Conservation (phyloP, 2,113 vertebrate species). For the Plecotus auritus region DNA sequence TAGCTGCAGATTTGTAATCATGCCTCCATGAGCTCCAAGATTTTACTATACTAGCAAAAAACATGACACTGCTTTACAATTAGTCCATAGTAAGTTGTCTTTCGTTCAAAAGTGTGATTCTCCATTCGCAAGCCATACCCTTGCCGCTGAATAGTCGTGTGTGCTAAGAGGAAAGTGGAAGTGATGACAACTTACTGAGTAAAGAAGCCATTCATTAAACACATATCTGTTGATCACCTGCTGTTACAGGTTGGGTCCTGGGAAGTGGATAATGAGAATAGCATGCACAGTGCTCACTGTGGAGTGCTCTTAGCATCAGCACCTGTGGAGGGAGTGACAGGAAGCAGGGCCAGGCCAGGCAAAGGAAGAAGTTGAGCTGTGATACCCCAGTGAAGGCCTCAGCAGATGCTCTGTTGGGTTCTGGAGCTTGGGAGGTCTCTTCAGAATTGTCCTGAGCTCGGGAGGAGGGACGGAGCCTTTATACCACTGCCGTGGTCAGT, state of each 20-base stretch:
- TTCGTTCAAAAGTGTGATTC: background rate
- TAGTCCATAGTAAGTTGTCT: background rate
- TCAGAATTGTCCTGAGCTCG: background rate
- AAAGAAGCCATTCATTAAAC: background rate
- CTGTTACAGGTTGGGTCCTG: background rate
- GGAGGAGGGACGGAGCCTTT: background rate
- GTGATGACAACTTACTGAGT: background rate
- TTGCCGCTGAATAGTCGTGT: background rate
- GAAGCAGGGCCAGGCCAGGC: background rate
- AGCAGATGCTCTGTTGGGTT: background rate
- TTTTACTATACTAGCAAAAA: background rate
- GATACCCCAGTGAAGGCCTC: background rate
- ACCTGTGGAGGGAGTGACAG: background rate
- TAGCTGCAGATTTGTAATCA: background rate
- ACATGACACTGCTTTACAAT: background rate
- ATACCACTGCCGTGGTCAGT: background rate
- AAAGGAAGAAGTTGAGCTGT: background rate
- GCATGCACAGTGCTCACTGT: background rate
- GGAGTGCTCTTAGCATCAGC: background rate
- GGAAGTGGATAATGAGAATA: background rate
- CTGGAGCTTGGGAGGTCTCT: background rate
- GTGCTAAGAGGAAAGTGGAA: background rate
- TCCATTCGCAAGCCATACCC: background rate
- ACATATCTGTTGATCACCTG: background rate
- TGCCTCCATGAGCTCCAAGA: background rate